Evolutionary conservation across 2,113 vertebrate genomes (phyloP), one percentile per base, ranked within the genome.

Genomic region (Menidia beryllina): DNA sequence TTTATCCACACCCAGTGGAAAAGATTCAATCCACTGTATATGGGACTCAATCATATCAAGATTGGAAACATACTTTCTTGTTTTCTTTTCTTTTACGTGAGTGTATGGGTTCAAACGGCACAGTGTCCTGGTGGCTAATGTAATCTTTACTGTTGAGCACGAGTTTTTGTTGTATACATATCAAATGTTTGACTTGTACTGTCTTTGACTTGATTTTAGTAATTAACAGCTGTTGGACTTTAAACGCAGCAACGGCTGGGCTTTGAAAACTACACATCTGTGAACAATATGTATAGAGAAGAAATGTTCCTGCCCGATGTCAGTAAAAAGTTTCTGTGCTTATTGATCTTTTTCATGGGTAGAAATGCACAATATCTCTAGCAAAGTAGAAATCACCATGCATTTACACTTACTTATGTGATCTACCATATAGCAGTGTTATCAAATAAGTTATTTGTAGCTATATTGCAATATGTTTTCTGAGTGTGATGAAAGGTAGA

Each of bases 231-330:
- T 87, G 77, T 81, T 79, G 62, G 27, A n/a, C 21, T 85, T 85
- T 84, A 59, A 77, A 47, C 51, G 41, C 56, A 74, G 59, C 5
- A 5, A 24, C 61, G 62, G 66, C 34, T n/a, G 59, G 24, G 73
- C 79, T 68, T 13, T n/a, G 56, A 81, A 77, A 77, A 68, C 66
- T 20, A 76, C 62, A 91, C 91, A 92, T 91, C 87, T 92, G 91
- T 43, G 82, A 77, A 55, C 83, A 89, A 89, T 84, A 82, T 88
- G 76, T 64, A 88, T 56, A 24, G 58, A 69, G 74, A 19, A 45
- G 52, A 66, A 80, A 83, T 45, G 56, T 79, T 83, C 58, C 72
- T 69, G 27, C 66, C 56, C 5, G 1, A 27, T 60, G 74, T 86
- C 73, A 80, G 82, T 75, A 83, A n/a, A 86, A 84, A 74, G 73